Evolutionary conservation across 2,888 invertebrate genomes (phyloP).

Genomic region (Eudasyphora cyanicolor): DNA sequence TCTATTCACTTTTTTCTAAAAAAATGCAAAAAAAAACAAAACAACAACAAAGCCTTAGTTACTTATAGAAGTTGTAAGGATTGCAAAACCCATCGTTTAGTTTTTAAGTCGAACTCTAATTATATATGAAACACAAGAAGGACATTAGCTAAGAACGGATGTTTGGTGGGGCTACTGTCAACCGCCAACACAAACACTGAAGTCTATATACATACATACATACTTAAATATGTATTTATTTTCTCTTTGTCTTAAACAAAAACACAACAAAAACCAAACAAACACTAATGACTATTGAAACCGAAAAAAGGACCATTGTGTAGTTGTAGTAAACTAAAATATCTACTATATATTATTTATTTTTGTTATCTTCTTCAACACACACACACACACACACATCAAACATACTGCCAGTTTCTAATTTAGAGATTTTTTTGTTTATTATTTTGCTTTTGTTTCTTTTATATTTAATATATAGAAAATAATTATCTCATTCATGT

Average conservation of each 20-base stretch:
- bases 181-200: no score
- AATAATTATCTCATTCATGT: conserved; percentile 3
- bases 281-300: conserved; percentile 50
- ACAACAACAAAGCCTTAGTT: conserved; percentile 7
- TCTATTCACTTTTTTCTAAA: conserved; percentile 3
- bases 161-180: neutral
- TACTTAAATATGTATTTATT: neutral
- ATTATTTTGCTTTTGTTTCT: conserved; percentile 6
- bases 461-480: conserved; percentile 36
- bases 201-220: neutral
- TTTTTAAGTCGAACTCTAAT: conserved; percentile 58
- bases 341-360: no score
- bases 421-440: conserved; percentile 3
- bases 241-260: neutral
- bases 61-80: conserved; percentile 39
- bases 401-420: conserved; percentile 39
- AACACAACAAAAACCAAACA: conserved; percentile 2
- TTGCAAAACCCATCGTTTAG: conserved; percentile 59
- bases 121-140: neutral
- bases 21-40: conserved; percentile 10
- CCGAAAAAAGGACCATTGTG: conserved; percentile 48
- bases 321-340: conserved; percentile 37
- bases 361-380: conserved; percentile 38
- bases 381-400: conserved; percentile 11
- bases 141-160: neutral